Conservation (phyloP, 2,797 vertebrate genomes). For the Picus viridis region DNA sequence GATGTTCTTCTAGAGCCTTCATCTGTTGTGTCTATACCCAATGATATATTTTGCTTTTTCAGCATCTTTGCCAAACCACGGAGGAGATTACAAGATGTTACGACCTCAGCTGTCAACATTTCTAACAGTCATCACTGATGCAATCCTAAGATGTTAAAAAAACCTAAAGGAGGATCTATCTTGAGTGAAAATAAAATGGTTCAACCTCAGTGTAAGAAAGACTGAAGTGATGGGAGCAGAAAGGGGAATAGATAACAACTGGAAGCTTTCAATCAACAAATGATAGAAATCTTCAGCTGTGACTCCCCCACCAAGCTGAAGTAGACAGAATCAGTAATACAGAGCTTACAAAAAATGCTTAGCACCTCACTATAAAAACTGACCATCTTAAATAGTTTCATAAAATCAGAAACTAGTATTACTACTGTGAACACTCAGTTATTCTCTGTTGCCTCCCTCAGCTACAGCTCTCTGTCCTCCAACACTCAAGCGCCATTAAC, state of each 20-base stretch:
- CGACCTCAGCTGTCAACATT: neutral
- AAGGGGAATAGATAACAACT: neutral
- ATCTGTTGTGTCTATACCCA: neutral
- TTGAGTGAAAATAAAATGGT: neutral
- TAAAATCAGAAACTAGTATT: neutral
- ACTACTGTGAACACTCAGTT: neutral
- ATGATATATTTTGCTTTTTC: neutral
- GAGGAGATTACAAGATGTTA: neutral
- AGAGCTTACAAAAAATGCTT: neutral
- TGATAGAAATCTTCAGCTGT: neutral
- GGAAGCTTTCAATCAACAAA: neutral
- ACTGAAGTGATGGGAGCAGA: neutral
- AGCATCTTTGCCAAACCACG: neutral
- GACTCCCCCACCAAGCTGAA: neutral
- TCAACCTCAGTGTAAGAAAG: neutral
- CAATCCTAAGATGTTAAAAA: neutral
- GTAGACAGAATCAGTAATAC: neutral
- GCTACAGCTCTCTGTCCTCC: neutral
- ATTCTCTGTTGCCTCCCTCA: neutral
- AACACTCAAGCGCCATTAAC: neutral
- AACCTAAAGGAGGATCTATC: neutral
- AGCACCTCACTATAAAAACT: neutral
- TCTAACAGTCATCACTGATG: neutral
- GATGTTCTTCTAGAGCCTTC: neutral
- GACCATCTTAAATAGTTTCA: neutral